Base-by-base conservation (phyloP, 1,140 invertebrate species). In the Papilio xuthus region DNA sequence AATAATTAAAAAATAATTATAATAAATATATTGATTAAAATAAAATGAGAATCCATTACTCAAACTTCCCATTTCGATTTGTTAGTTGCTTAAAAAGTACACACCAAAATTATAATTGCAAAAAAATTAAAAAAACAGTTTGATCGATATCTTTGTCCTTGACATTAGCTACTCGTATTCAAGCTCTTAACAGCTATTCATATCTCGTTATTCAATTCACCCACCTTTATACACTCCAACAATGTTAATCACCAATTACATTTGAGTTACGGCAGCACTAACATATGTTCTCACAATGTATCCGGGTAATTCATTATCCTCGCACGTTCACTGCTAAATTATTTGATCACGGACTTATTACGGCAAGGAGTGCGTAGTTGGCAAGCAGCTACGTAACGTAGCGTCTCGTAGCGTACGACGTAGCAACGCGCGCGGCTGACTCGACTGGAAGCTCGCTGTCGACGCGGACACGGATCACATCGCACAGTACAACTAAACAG, bases 121-220 rank as follows among this genome's bases (percentile, higher is more conserved):
- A 75, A 84, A 78, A 78, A 69, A 56, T 67, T 78, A 84, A 78
- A 80, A 85, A 78, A 7, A 6, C 84, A 78, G 83, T 85, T 88
- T 91, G 89, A 91, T 93, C 90, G 86, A 93, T 93, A 91, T 89
- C 80, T 83, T 80, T 91, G 91, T 92, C 91, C 91, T 93, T 93
- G 91, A 93, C 91, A 92, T 92, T 93, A 87, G 84, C 80, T 50
- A 84, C 70, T 88, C 81, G 80, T 79, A 85, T 84, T 81, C 75
- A 81, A 85, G 80, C 71, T 73, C 79, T 82, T 77, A 86, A 83
- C 79, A 84, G 75, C 80, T 81, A 82, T 82, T 86, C 82, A 82
- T 78, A 85, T 83, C 79, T 85, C 83, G 77, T 86, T 85, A 86
- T 85, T 86, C 75, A 89, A 89, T 88, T 80, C 85, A 92, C 91